Evolutionary conservation across 2,888 invertebrate species (phyloP).

Genomic region (Acanthosepion pharaonis): DNA sequence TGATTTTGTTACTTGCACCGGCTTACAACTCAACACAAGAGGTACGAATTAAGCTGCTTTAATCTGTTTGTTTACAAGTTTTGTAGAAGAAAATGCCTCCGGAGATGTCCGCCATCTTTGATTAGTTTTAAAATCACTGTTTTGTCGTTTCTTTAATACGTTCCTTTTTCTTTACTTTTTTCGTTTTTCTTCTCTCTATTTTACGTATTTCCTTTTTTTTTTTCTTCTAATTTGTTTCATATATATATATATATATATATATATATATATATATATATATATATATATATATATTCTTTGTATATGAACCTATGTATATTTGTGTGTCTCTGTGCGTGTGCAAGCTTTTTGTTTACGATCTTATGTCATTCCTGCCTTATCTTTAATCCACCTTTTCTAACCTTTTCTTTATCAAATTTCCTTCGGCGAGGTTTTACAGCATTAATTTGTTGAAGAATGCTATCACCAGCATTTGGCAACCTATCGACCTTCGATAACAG

Average conservation of each 20-base stretch:
- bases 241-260: not conserved
- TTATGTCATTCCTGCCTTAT: not conserved
- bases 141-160: not conserved
- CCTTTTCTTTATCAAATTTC: not conserved
- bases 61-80: slow-evolving; percentile 1
- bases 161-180: not conserved
- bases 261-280: no score
- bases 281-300: no score
- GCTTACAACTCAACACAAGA: slow-evolving; percentile 33
- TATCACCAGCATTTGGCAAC: not conserved
- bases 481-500: not conserved
- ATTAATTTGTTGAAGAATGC: not conserved
- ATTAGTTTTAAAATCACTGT: not conserved
- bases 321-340: not conserved
- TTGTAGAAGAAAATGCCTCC: not conserved
- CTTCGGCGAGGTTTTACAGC: not conserved
- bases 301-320: no score
- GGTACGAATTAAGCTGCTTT: not conserved
- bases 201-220: not conserved
- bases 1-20: not conserved
- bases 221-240: not conserved
- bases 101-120: not conserved
- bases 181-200: not conserved
- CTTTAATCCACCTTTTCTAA: not conserved
- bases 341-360: not conserved